Percentiles rank a stretch among this genome's conserved stretches.
phyloP scores from a whole-genome alignment of 2,888 invertebrate species.

The Eurytoma adleriae region DNA sequence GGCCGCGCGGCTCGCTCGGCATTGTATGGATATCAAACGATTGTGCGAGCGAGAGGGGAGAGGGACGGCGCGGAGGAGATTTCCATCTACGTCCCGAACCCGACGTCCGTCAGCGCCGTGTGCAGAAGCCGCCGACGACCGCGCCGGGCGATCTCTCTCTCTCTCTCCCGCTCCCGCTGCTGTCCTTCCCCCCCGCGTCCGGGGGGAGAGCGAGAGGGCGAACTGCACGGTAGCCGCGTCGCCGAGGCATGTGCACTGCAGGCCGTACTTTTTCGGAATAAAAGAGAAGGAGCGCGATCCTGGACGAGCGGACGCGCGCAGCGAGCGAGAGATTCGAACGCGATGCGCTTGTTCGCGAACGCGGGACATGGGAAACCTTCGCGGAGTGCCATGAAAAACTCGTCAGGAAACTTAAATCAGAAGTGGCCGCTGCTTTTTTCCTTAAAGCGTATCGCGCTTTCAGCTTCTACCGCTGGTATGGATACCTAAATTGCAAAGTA shows the following conservation, averaged over 20 bases:
- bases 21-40: conserved; percentile 70
- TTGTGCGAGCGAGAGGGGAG: conserved; percentile 57
- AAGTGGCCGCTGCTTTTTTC: neutral
- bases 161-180: neutral
- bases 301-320: neutral
- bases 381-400: neutral
- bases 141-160: neutral
- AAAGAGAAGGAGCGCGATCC: neutral
- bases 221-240: neutral
- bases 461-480: neutral
- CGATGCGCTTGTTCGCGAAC: neutral
- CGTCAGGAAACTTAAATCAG: neutral
- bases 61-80: conserved; percentile 59
- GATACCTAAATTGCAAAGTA: neutral
- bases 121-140: conserved; percentile 22
- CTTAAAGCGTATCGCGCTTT: neutral
- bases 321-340: neutral
- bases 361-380: neutral
- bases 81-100: conserved; percentile 61
- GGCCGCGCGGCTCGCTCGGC: conserved; percentile 61
- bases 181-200: neutral
- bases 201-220: neutral
- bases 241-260: conserved; percentile 9
- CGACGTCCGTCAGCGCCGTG: conserved; percentile 54
- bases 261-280: neutral